Evolutionary conservation across 1,140 invertebrate species (phyloP), one percentile per base, ranked within the genome.

Genomic region (Nebria ingens): DNA sequence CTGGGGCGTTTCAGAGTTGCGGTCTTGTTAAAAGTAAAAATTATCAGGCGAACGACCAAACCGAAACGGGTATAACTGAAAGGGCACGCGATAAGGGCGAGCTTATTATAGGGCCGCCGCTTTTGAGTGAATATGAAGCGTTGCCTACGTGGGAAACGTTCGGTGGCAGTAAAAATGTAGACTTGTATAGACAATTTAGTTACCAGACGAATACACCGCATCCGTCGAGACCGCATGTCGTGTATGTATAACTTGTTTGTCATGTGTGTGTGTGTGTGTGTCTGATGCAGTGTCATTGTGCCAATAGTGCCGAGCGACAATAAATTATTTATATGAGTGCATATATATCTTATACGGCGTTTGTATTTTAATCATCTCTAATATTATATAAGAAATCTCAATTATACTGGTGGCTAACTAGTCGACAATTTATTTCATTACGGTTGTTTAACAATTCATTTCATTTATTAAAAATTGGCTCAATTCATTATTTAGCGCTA

Each of bases 181-280:
- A 77, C 63, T 78, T 79, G 64, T 79, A 79, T 62, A 75, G 77
- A 63, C 76, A 78, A 57, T 76, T 79, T 57, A 75, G 76, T n/a
- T 75, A 76, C 56, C 73, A 76, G 65, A 74, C 74, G 22, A 78
- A 78, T 21, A 71, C 74, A 59, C 70, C 68, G 53, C 72, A 75
- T 58, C 74, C 72, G 62, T 70, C 76, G 55, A 77, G 77, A 66
- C 78, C 79, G 51, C 78, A 81, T 66, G 79, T 81, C 73, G 79
- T 81, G 67, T 81, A 81, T 63, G 79, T 81, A 59, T 80, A 78
- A 76, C 20, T 11, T 19, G 19, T 20, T 51, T n/a, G n/a, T n/a
- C n/a, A n/a, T n/a, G n/a, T n/a, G n/a, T n/a, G n/a, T n/a, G n/a
- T n/a, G n/a, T n/a, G n/a, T n/a, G n/a, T n/a, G n/a, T n/a, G n/a